Conservation (phyloP, 2,888 invertebrate genomes). For the Euplexia lucipara region DNA sequence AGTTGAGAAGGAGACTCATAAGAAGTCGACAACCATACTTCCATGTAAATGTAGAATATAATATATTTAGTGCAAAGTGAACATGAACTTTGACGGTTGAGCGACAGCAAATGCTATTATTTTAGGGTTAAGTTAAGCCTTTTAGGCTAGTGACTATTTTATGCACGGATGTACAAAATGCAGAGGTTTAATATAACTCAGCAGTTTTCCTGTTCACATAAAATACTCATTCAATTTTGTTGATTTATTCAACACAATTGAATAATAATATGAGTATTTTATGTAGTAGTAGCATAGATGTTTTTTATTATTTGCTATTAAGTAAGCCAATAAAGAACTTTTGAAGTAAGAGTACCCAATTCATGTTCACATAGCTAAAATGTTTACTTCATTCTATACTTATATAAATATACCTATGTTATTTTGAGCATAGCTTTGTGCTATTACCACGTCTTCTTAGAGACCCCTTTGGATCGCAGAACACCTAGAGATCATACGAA, state of each 20-base stretch:
- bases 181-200: not conserved
- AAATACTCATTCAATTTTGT: too few species aligned
- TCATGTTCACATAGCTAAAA: constrained; percentile 57
- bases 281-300: too few species aligned
- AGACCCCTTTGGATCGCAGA: constrained; percentile 45
- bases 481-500: constrained; percentile 49
- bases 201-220: not conserved
- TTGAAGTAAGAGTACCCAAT: too few species aligned
- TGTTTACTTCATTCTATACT: constrained; percentile 51
- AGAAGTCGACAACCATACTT: constrained; percentile 88
- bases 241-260: too few species aligned
- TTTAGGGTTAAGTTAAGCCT: not conserved
- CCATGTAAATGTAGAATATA: constrained; percentile 61
- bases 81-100: constrained; percentile 47
- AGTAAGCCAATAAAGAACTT: not conserved
- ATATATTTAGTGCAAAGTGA: constrained; percentile 40
- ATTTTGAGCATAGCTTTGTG: constrained; percentile 81
- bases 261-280: not conserved
- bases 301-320: too few species aligned
- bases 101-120: not conserved
- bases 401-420: constrained; percentile 63
- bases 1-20: constrained; percentile 86
- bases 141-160: not conserved
- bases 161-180: not conserved
- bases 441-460: constrained; percentile 64